Percentiles rank a stretch among this genome's conserved stretches.
These are phyloP conservation scores for Sphaeramia orbicularis DNA, from an alignment of 2,797 vertebrate genomes.

Conservation along the genomic window DNA sequence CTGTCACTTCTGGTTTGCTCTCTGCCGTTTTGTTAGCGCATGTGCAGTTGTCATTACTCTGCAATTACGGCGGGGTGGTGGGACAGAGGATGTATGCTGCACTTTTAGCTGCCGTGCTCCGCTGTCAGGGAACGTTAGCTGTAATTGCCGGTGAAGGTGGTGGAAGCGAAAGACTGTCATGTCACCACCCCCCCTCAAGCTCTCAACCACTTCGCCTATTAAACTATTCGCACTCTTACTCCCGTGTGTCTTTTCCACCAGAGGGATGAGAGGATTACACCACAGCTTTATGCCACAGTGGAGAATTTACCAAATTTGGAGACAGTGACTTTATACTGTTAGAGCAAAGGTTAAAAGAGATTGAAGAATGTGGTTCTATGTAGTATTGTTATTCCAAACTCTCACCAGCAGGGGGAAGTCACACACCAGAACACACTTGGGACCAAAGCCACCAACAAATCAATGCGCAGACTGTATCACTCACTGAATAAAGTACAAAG, in stretches of 20 bases:
- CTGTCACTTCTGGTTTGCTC: conserved; percentile 76
- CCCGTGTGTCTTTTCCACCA: conserved; percentile 11
- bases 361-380: too few relatives aligned
- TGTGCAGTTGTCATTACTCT: conserved; percentile 62
- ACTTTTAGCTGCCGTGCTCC: conserved; percentile 68
- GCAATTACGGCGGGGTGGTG: conserved; percentile 59
- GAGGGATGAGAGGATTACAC: conserved; percentile 4
- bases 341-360: neutral
- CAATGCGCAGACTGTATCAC: too few relatives aligned
- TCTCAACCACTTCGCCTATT: conserved; percentile 44
- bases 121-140: conserved; percentile 75
- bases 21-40: conserved; percentile 53
- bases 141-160: conserved; percentile 69
- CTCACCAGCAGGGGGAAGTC: too few relatives aligned
- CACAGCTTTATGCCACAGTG: conserved; percentile 4
- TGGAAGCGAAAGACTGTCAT: conserved; percentile 46
- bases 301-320: conserved; percentile 18
- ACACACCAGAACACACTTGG: too few relatives aligned
- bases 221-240: conserved; percentile 39
- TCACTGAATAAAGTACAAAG: too few relatives aligned
- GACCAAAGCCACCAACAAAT: too few relatives aligned
- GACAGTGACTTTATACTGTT: neutral
- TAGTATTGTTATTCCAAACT: too few relatives aligned
- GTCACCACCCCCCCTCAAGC: conserved; percentile 21
- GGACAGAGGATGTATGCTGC: conserved; percentile 43